Base-by-base conservation (phyloP, 2,888 invertebrate species). In the Pristionchus exspectatus region DNA sequence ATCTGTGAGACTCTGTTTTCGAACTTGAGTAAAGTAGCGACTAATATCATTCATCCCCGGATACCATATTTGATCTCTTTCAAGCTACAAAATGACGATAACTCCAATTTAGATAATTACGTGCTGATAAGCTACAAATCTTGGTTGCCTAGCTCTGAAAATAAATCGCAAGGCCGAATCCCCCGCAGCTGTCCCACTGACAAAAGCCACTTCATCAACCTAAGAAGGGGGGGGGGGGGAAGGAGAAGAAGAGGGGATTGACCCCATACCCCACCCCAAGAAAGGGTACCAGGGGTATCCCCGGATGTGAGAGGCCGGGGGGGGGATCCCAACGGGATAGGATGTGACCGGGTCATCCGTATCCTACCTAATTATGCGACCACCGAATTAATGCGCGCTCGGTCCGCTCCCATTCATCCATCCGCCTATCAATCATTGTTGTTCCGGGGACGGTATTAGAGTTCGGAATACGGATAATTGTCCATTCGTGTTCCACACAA, bases 191-290 rank as follows among this genome's bases (percentile, higher is more conserved):
- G 66, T n/a, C 5, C n/a, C 24, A 3, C 24, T 7, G 69, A 69
- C 69, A 69, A 69, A 69, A 69, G 69, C 69, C 69, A 69, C 69
- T 69, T 69, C 69, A 69, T 69, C 69, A 69, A 69, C 14, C 69
- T 69, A 30, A 69, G 30, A 69, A 59, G 59, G 69, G 2, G 69
- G 30, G 12, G 69, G 69, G 24, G 24, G 21, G 4, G n/a, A 56
- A 3, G n/a, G 66, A 66, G 66, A 27, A 72, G 33, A 72, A 50
- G 12, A 33, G 69, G 14, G 33, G 69, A 33, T 72, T 72, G 69
- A 72, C 69, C 69, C 69, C 69, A 72, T 33, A 12, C 30, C 27
- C 66, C 24, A 5, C n/a, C 63, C 63, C 7, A 30, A 30, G 30
- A 2, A 33, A 30, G 27, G 30, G 1, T 66, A 66, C 66, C 66